phyloP scores from a whole-genome alignment of 1,140 invertebrate genomes.

The Artemia franciscana region DNA sequence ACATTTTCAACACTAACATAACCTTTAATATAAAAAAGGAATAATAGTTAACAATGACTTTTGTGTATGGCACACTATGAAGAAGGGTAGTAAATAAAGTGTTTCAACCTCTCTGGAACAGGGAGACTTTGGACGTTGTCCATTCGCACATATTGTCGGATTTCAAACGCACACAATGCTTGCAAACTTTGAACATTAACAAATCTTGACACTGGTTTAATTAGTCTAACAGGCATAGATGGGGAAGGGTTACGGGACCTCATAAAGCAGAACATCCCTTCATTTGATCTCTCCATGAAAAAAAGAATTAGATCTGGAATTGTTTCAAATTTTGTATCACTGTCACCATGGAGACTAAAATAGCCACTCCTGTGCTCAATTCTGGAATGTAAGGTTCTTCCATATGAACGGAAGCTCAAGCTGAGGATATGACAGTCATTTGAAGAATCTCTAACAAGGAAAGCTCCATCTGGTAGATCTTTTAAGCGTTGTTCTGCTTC shows the following conservation, averaged over 20 bases:
- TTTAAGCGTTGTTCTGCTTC: conserved; percentile 35
- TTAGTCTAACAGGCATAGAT: conserved; percentile 43
- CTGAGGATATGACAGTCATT: conserved; percentile 40
- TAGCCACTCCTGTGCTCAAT: conserved; percentile 39
- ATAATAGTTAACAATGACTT: too few relatives aligned
- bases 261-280: conserved; percentile 37
- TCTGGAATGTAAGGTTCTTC: conserved; percentile 39
- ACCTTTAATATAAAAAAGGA: too few relatives aligned
- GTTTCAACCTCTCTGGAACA: conserved; percentile 37
- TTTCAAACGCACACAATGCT: conserved; percentile 49
- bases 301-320: conserved; percentile 42
- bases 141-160: conserved; percentile 39
- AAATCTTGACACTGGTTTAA: conserved; percentile 48
- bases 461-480: conserved; percentile 48
- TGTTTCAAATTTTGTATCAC: conserved; percentile 36
- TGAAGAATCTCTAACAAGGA: conserved; percentile 48
- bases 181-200: conserved; percentile 43
- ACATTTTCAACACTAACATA: too few relatives aligned
- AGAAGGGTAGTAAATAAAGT: conserved; percentile 24
- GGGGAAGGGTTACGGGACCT: conserved; percentile 32
- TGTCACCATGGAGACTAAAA: conserved; percentile 38
- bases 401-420: conserved; percentile 46
- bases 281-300: conserved; percentile 38
- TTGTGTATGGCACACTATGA: too few relatives aligned
- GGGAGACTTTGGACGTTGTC: conserved; percentile 46